Conservation (phyloP, 2,888 invertebrate genomes). For the Hirtodrosophila cameraria region DNA sequence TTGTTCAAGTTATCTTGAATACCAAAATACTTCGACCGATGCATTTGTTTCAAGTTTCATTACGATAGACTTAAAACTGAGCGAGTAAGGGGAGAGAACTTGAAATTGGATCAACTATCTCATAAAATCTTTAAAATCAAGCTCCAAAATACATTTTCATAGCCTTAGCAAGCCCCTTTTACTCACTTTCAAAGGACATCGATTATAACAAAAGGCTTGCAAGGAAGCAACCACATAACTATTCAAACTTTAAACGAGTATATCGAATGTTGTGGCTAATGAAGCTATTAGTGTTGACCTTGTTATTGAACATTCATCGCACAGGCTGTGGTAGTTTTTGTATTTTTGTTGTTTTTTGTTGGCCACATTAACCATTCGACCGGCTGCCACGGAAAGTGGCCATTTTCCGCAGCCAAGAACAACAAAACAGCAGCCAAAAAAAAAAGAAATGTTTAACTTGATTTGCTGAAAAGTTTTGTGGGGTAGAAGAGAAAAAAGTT, state of each 20-base stretch:
- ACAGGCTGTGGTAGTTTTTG: conserved; percentile 6
- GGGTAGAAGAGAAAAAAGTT: conserved; percentile 56
- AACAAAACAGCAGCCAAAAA: conserved; percentile 28
- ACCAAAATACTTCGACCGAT: too few species aligned
- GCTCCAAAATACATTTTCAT: too few species aligned
- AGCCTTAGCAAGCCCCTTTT: too few species aligned
- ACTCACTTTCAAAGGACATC: too few species aligned
- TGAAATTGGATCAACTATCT: too few species aligned
- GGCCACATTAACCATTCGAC: conserved; percentile 20
- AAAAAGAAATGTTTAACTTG: conserved; percentile 41
- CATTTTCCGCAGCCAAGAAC: conserved; percentile 57
- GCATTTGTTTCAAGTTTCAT: too few species aligned
- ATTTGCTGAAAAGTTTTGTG: conserved; percentile 31
- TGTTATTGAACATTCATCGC: conserved; percentile 52
- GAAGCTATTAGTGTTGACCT: conserved; percentile 64
- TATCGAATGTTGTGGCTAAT: conserved; percentile 51
- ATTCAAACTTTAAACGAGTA: conserved; percentile 12
- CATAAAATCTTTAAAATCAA: too few species aligned
- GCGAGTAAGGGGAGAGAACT: too few species aligned
- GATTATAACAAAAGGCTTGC: too few species aligned
- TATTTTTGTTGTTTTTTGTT: conserved; percentile 12
- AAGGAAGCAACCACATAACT: background rate
- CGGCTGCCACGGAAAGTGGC: conserved; percentile 55
- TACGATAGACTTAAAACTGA: too few species aligned
- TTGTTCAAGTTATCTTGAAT: too few species aligned